Percentiles rank a stretch among this genome's conserved stretches.
These are phyloP conservation scores for Aythya baeri DNA, from an alignment of 2,113 vertebrate genomes.

Conservation along the genomic window DNA sequence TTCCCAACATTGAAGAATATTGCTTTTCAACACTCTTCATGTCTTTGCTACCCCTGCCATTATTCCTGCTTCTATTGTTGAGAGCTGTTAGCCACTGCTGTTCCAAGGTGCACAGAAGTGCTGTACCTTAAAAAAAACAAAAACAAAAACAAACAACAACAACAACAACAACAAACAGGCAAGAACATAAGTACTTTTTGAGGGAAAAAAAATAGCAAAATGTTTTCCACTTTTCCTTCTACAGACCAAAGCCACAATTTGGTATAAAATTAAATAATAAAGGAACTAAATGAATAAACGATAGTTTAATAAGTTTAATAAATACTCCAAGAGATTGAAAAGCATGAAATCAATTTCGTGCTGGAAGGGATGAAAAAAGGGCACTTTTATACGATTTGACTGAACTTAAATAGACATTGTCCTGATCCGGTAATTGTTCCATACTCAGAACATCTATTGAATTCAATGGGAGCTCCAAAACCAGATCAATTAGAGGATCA, in stretches of 20 bases:
- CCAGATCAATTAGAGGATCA: slow-evolving; percentile 59
- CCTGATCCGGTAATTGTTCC: slow-evolving; percentile 22
- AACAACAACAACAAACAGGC: not conserved
- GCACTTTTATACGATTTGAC: not conserved
- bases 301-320: slow-evolving; percentile 45
- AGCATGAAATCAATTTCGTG: slow-evolving; percentile 56
- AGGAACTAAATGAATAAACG: slow-evolving; percentile 24
- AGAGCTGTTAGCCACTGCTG: slow-evolving; percentile 34
- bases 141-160: too few species aligned
- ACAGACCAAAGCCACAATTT: not conserved
- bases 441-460: not conserved
- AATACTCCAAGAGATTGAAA: slow-evolving; percentile 21
- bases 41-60: slow-evolving; percentile 58
- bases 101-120: slow-evolving; percentile 32
- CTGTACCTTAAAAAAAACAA: not conserved
- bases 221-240: not conserved
- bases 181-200: not conserved
- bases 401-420: slow-evolving; percentile 46
- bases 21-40: slow-evolving; percentile 73
- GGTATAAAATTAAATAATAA: slow-evolving; percentile 5
- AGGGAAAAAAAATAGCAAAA: not conserved
- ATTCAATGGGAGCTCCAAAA: slow-evolving; percentile 34
- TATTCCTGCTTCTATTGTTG: slow-evolving; percentile 65
- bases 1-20: slow-evolving; percentile 70
- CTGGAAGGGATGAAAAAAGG: not conserved